Evolutionary conservation across 2,888 invertebrate species (phyloP).

Genomic region (Boloria euphrosyne): DNA sequence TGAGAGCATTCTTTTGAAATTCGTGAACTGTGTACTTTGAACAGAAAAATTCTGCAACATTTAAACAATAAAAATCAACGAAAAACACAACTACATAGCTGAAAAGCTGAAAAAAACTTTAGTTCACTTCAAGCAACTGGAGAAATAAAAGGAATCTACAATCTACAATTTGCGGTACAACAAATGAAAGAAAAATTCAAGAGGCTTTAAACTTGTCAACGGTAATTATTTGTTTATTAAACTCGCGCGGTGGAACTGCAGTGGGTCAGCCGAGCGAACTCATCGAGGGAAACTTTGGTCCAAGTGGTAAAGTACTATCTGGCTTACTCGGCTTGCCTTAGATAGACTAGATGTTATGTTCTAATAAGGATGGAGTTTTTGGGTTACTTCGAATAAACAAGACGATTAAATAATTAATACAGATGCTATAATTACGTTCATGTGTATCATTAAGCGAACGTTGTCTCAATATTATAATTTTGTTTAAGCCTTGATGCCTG

Average conservation of each 20-base stretch:
- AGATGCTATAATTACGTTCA: too few species aligned
- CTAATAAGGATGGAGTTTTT: too few species aligned
- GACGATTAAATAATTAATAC: too few species aligned
- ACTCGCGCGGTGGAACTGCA: conserved; percentile 46
- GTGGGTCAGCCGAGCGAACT: conserved; percentile 50
- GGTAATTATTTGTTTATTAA: conserved; percentile 58
- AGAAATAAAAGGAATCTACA: conserved; percentile 5
- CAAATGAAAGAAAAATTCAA: conserved; percentile 21
- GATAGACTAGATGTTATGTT: conserved; percentile 16
- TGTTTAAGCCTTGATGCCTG: too few species aligned
- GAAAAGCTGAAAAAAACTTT: conserved; percentile 1
- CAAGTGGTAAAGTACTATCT: conserved; percentile 24
- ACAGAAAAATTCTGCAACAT: background rate
- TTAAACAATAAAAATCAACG: background rate
- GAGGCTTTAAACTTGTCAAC: conserved; percentile 33
- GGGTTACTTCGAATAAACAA: too few species aligned
- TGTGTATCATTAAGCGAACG: too few species aligned
- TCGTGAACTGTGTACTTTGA: background rate
- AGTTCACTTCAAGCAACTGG: conserved; percentile 8
- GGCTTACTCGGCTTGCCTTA: conserved; percentile 6
- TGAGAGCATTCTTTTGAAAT: too few species aligned
- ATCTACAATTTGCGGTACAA: conserved; percentile 7
- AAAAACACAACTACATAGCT: background rate
- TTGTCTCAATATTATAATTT: too few species aligned
- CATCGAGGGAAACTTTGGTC: conserved; percentile 30